Percentiles rank a stretch among this genome's conserved stretches.
phyloP scores from a whole-genome alignment of 2,888 invertebrate species.

The Hydrotaea cyrtoneurina region DNA sequence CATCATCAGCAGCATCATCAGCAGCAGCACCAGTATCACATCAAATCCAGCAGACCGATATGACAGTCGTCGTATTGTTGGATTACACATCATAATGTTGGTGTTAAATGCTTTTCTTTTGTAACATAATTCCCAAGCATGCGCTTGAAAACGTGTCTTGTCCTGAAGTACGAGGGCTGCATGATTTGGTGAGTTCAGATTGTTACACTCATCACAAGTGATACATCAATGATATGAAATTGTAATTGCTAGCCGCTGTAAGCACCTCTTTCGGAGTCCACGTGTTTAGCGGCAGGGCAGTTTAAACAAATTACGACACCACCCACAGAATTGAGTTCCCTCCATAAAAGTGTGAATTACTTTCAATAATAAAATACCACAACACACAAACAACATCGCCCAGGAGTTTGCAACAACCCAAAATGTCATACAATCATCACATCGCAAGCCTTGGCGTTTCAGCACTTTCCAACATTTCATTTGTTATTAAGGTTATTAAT shows the following conservation, averaged over 20 bases:
- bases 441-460: background rate
- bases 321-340: no score
- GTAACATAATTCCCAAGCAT: constrained; percentile 58
- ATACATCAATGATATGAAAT: background rate
- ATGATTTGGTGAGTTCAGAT: background rate
- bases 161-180: background rate
- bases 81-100: constrained; percentile 24
- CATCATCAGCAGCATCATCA: constrained; percentile 23
- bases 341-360: no score
- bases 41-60: constrained; percentile 1
- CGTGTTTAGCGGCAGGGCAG: no score
- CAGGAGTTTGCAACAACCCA: background rate
- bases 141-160: constrained; percentile 44
- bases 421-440: background rate
- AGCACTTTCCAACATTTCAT: background rate
- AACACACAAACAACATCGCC: no score
- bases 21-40: no score
- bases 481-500: constrained; percentile 1
- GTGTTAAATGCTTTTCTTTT: constrained; percentile 36
- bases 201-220: background rate
- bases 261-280: no score
- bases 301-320: no score
- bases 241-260: no score
- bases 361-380: no score
- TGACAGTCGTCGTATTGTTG: background rate